phyloP scores from a whole-genome alignment of 2,797 vertebrate genomes.

The Acipenser ruthenus region DNA sequence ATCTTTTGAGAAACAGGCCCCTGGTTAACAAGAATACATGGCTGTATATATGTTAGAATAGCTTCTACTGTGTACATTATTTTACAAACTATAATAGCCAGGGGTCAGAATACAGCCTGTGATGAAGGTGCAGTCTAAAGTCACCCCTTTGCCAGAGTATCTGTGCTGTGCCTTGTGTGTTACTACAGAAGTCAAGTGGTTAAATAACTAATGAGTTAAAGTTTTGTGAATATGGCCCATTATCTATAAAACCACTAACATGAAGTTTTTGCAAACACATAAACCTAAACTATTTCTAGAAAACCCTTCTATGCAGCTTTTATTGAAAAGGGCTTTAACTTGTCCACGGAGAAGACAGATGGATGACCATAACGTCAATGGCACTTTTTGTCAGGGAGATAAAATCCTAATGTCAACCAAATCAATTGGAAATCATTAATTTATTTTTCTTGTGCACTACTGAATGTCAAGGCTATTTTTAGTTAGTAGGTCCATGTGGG shows the following conservation, averaged over 20 bases:
- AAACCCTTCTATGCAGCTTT: neutral
- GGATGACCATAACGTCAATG: neutral
- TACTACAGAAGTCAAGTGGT: too few relatives aligned
- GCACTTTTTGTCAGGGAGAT: neutral
- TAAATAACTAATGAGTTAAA: too few relatives aligned
- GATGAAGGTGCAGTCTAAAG: too few relatives aligned
- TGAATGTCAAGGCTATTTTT: neutral
- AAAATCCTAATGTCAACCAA: slow-evolving; percentile 1
- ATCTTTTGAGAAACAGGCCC: too few relatives aligned
- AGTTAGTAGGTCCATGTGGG: neutral
- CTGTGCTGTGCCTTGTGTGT: too few relatives aligned
- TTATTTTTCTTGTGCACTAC: neutral
- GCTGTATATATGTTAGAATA: too few relatives aligned
- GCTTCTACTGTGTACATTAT: too few relatives aligned
- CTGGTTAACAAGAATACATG: too few relatives aligned
- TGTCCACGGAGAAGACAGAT: neutral
- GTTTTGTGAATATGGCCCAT: too few relatives aligned
- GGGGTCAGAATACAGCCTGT: too few relatives aligned
- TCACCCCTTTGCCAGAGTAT: too few relatives aligned
- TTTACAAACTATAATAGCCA: too few relatives aligned
- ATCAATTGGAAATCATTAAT: neutral
- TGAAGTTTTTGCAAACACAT: neutral
- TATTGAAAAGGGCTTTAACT: neutral
- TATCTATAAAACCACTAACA: neutral
- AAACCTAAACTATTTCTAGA: neutral